phyloP scores from a whole-genome alignment of 2,113 vertebrate species.

The Anhinga anhinga region DNA sequence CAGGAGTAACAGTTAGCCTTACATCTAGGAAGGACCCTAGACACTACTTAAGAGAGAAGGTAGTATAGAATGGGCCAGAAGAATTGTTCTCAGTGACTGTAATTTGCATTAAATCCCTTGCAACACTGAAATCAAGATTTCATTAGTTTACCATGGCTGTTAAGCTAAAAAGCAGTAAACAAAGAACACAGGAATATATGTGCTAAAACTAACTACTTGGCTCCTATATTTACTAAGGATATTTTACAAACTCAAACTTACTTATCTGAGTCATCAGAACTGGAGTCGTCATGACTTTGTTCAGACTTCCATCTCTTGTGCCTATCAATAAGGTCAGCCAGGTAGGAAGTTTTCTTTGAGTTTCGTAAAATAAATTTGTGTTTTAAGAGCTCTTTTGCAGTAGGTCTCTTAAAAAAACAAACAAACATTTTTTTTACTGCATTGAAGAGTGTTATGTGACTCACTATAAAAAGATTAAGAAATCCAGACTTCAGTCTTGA shows the following conservation, averaged over 20 bases:
- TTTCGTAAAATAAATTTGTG: slow-evolving; percentile 93
- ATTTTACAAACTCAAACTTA: slow-evolving; percentile 68
- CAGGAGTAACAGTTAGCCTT: not conserved
- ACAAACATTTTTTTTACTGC: not conserved
- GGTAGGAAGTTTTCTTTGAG: slow-evolving; percentile 92
- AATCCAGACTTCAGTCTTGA: not conserved
- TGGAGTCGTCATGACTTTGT: slow-evolving; percentile 86
- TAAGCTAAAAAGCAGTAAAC: not conserved
- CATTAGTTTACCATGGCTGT: not conserved
- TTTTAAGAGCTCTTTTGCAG: slow-evolving; percentile 94
- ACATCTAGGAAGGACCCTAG: not conserved
- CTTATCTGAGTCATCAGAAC: slow-evolving; percentile 91
- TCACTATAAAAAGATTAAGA: not conserved
- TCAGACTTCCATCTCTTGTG: slow-evolving; percentile 95
- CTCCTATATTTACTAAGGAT: not conserved
- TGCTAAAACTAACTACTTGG: not conserved
- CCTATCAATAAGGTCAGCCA: slow-evolving; percentile 93
- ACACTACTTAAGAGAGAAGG: not conserved
- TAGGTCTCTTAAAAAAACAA: slow-evolving; percentile 83
- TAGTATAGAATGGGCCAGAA: not conserved
- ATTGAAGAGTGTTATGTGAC: not conserved
- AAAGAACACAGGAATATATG: not conserved
- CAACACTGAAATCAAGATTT: not conserved
- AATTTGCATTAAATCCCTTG: not conserved
- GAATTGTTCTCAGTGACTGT: not conserved